Evolutionary conservation across 1,140 invertebrate species (phyloP), one percentile per base, ranked within the genome.

Genomic region (Ceratitis capitata): DNA sequence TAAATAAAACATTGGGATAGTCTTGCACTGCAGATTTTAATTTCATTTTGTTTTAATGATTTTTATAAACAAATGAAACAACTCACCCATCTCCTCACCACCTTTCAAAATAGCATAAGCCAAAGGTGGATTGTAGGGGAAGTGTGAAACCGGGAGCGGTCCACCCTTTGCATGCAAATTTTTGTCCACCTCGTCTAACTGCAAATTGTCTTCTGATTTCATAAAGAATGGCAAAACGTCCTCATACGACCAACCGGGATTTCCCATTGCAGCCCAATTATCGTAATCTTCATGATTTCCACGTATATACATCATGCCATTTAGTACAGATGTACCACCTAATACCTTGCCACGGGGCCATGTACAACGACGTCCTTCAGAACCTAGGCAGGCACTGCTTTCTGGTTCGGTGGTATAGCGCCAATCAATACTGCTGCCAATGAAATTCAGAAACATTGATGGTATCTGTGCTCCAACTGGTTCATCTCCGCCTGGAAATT

Each of bases 231-330:
- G 97, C 53, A 98, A 93, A 0, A 98, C 96, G 29, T 98, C 96
- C 47, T 97, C 94, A 91, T 97, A 99, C 26, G 95, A 95, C 98
- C 98, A 99, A 35, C 97, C 97, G 3, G 94, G 93, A 88, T 97
- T 97, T 2, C 98, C 98, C 74, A 95, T 93, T 6, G 93, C 94
- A 9, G 96, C 96, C 98, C 98, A 99, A 74, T 95, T 93, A 89
- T 99, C 97, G 92, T 96, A 99, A 92, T 99, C 98, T 87, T 95
- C 95, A 12, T 95, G 94, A 88, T 98, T 96, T 2, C 98, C 98
- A 78, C 98, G 93, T 85, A 99, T 97, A 91, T 99, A 99, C 92
- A 98, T 98, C 98, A 99, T 99, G 2, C 97, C 98, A 91, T 99
- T 99, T 92, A 99, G 95, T 0, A 98, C 97, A 39, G 97, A 98